These are phyloP conservation scores for Bubo bubo DNA, from an alignment of 2,113 vertebrate genomes.

Conservation along the genomic window DNA sequence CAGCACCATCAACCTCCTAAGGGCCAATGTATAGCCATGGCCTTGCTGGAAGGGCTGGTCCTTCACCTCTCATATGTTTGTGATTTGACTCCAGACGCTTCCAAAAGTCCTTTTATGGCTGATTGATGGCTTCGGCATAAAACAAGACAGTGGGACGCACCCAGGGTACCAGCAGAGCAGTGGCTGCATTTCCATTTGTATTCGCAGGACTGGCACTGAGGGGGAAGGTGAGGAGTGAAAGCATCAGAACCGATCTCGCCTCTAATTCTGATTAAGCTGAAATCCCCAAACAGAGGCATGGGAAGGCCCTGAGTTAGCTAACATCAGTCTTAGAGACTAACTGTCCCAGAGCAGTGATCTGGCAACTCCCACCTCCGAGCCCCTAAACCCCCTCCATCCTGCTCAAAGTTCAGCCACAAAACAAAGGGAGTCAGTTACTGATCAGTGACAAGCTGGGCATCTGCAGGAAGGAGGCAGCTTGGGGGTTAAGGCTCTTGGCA, in stretches of 20 bases:
- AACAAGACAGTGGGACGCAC: rapidly evolving
- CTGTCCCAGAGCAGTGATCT: background rate
- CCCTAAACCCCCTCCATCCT: background rate
- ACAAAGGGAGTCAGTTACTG: background rate
- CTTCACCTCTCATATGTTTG: background rate
- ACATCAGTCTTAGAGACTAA: background rate
- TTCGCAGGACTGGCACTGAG: background rate
- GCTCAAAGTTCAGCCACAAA: background rate
- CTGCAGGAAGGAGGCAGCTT: background rate
- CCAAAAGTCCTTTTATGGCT: background rate
- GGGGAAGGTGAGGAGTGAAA: background rate
- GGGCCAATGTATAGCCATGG: background rate
- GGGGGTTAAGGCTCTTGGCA: slow-evolving; percentile 55
- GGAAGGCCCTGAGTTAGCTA: background rate
- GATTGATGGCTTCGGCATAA: background rate
- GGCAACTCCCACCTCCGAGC: background rate
- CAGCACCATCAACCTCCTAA: background rate
- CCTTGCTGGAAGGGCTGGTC: background rate
- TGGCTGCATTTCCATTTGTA: background rate
- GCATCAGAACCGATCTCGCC: rapidly evolving
- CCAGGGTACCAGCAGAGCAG: background rate
- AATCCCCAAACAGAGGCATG: rapidly evolving
- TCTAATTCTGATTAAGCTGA: background rate
- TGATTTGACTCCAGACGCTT: background rate
- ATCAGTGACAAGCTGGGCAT: background rate